Conservation (phyloP, 1,140 invertebrate genomes). For the Monomorium pharaonis region DNA sequence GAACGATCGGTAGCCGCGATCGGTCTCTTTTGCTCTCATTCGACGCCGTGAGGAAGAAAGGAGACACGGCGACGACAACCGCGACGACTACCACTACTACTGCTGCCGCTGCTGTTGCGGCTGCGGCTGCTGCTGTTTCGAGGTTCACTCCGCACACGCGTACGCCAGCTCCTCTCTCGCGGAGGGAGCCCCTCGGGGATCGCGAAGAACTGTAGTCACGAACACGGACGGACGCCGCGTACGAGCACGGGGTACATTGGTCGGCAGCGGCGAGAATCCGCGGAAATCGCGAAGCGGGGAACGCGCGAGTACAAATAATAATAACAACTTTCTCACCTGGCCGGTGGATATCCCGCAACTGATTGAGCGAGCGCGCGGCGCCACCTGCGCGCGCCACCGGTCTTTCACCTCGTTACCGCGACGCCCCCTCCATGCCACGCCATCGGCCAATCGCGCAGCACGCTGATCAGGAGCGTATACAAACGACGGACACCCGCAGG, state of each 20-base stretch:
- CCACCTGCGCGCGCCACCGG: conserved; percentile 68
- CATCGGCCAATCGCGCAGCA: neutral
- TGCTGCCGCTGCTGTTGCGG: no score
- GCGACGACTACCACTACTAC: no score
- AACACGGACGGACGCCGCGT: conserved; percentile 5
- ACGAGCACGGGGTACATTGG: neutral
- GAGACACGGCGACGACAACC: conserved; percentile 23
- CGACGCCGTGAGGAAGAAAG: neutral
- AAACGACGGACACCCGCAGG: neutral
- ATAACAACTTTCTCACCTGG: conserved; percentile 53
- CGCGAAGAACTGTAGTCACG: neutral
- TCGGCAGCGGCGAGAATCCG: conserved; percentile 43
- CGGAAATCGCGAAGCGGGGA: conserved; percentile 42
- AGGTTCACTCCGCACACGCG: conserved; percentile 38
- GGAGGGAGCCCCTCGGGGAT: neutral
- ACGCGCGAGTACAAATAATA: conserved; percentile 51
- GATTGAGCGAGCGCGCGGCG: conserved; percentile 65
- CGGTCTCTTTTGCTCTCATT: conserved; percentile 8
- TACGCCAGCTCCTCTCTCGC: conserved; percentile 18
- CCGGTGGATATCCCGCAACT: conserved; percentile 66
- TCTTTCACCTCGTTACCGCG: conserved; percentile 61
- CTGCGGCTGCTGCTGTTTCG: conserved; percentile 52
- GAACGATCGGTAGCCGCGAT: conserved; percentile 36
- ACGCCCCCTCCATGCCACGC: no score
- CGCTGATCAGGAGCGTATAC: neutral